Evolutionary conservation across 2,113 vertebrate species (phyloP), one percentile per base, ranked within the genome.

Genomic region (Catharus bicknelli): DNA sequence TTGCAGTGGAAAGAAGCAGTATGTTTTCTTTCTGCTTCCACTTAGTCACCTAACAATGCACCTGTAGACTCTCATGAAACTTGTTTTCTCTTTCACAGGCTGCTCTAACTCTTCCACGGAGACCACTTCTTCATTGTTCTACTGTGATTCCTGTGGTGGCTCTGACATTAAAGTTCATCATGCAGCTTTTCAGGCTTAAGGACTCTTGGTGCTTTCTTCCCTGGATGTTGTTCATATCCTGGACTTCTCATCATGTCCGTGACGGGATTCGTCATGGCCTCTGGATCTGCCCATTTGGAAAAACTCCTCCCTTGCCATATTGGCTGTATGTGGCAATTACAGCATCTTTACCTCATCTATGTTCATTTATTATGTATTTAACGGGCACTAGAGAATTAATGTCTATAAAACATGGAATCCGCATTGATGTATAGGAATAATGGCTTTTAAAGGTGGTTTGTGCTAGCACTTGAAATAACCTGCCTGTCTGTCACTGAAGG

Each of bases 161-260:
- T 67, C 97, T 99, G 95, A 97, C 97, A 21, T 96, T 99, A 34
- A 99, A 98, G 95, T 95, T 99, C 80, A 95, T 98, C 69, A 98
- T 99, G 98, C 98, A 99, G 96, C 93, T 98, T 57, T 97, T 98
- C 79, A 98, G 97, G 89, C 98, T 99, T 84, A 99, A 99, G 93
- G 99, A 99, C 50, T 98, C 98, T 0, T 99, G 99, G 99, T 99
- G 98, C 96, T 99, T 99, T 91, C 97, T 99, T 90, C 99, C 99
- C 14, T 99, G 99, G 99, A 99, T 99, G 98, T 93, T 99, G 34
- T 99, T 99, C 83, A 97, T 99, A 75, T 98, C 99, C 50, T 98
- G 99, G 98, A 98, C 98, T 17, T 99, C 99, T 12, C 99, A 99
- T 95, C 99, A 99, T 6, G 66, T 99, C 48, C 98, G 99, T 67